phyloP scores from a whole-genome alignment of 1,140 invertebrate genomes.

The Zaprionus ghesquierei region DNA sequence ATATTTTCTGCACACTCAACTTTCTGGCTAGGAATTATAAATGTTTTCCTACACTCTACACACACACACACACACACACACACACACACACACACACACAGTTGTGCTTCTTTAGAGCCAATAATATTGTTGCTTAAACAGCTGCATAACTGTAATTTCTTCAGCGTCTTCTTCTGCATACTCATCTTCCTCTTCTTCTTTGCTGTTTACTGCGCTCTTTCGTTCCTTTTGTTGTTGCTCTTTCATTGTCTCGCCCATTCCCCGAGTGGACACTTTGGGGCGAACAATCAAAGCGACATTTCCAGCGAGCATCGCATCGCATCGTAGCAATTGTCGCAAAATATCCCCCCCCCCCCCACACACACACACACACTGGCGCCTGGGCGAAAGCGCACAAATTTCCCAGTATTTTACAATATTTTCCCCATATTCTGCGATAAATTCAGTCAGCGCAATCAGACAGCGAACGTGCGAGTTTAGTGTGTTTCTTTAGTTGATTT shows the following conservation, averaged over 20 bases:
- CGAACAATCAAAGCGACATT: conserved; percentile 30
- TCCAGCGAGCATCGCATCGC: neutral
- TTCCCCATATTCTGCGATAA: conserved; percentile 2
- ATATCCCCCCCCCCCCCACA: conserved; percentile 3
- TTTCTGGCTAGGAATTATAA: neutral
- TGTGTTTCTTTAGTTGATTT: too few relatives aligned
- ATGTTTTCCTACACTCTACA: neutral
- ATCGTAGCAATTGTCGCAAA: conserved; percentile 10
- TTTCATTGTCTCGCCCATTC: conserved; percentile 11
- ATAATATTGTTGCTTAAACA: neutral
- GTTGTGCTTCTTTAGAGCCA: neutral
- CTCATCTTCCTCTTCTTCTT: neutral
- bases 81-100: neutral
- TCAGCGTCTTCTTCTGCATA: neutral
- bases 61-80: too few relatives aligned
- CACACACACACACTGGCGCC: too few relatives aligned
- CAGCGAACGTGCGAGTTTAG: too few relatives aligned
- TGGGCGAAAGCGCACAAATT: neutral
- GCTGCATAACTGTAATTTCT: neutral
- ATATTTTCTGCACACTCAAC: too few relatives aligned
- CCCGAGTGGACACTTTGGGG: conserved; percentile 10
- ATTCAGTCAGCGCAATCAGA: too few relatives aligned
- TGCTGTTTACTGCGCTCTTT: neutral
- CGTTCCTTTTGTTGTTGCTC: neutral
- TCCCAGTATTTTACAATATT: conserved; percentile 38